Evolutionary conservation across 2,888 invertebrate genomes (phyloP), one percentile per base, ranked within the genome.

Genomic region (Tenthredo mesomela): DNA sequence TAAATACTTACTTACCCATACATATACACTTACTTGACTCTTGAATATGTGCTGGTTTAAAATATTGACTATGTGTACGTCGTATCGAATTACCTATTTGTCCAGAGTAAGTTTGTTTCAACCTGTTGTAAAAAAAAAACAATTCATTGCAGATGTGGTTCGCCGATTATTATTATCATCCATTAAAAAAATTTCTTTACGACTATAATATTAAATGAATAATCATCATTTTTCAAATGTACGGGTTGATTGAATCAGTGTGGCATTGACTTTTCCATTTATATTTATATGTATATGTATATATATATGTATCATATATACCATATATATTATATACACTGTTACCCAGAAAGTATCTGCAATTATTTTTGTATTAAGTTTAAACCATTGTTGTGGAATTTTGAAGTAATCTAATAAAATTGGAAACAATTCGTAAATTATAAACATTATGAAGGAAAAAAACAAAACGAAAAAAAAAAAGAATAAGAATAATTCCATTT

Each of bases 241-340:
- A 80, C 80, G 47, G 82, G 65, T 47, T 82, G 9, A 70, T 82
- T 82, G 47, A 47, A 70, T 82, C 67, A 82, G 67, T 82, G 67
- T 82, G 67, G 21, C 47, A 82, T 82, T 82, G 50, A 50, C 21
- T 47, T 47, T 82, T 67, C 92, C 92, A 92, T 92, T 92, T 92
- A 91, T 91, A 89, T 84, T 84, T 80, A 21, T 70, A 70, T 70
- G 9, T 80, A 21, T 70, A 70, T 70, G 4, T 43, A 70, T 70
- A 40, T 83, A 84, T 33, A 21, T 37, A 37, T 33, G 4, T 37
- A 37, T 7, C 37, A 37, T 37, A 37, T 37, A 37, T 37, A 37
- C 37, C 37, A 7, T 37, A 37, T 37, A 37, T 37, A 37, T 37
- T 37, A 37, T 70, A 37, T 82, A 80, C 54, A 43, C 40, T 33